These are phyloP conservation scores for Cyrtonyx montezumae DNA, from an alignment of 2,113 vertebrate species.

Conservation along the genomic window DNA sequence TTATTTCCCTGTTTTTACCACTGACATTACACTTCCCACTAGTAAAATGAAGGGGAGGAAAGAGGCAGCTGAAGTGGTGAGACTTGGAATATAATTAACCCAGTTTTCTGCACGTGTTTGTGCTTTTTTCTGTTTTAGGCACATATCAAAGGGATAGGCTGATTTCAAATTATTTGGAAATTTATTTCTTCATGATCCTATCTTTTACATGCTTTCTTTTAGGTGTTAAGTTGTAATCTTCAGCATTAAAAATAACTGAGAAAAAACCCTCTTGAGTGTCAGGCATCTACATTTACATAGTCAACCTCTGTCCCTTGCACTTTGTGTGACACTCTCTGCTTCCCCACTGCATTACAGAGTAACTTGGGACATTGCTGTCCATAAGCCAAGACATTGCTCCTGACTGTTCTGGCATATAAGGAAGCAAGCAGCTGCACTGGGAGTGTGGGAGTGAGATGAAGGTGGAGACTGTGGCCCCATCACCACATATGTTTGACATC, in stretches of 20 bases:
- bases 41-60: slow-evolving; percentile 34
- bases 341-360: background rate
- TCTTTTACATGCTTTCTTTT: background rate
- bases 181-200: background rate
- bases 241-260: background rate
- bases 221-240: background rate
- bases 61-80: slow-evolving; percentile 1
- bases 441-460: background rate
- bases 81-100: slow-evolving; percentile 41
- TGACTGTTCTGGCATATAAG: background rate
- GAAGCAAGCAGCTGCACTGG: background rate
- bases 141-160: background rate
- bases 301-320: background rate
- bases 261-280: background rate
- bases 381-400: background rate
- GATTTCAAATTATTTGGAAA: background rate
- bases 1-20: slow-evolving; percentile 43
- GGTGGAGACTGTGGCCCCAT: accelerated
- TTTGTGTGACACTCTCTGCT: background rate
- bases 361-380: background rate
- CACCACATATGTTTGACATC: accelerated
- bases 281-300: background rate
- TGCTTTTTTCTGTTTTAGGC: background rate
- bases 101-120: background rate
- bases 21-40: slow-evolving; percentile 48